These are phyloP conservation scores for Channallabes apus DNA, from an alignment of 2,797 vertebrate genomes.

Conservation along the genomic window DNA sequence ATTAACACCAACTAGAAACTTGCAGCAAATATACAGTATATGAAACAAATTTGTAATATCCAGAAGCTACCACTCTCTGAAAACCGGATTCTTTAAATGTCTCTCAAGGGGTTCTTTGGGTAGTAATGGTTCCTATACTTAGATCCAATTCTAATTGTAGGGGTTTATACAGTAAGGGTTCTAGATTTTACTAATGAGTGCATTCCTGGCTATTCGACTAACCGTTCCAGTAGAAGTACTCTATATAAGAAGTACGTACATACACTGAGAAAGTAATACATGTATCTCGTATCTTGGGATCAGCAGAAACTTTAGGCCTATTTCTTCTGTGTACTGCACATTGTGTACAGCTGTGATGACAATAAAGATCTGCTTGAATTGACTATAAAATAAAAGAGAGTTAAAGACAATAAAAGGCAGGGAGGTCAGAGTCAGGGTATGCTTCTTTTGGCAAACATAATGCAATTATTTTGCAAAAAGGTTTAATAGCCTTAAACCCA, in stretches of 20 bases:
- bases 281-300: background rate
- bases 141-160: background rate
- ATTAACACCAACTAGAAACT: background rate
- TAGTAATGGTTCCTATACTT: background rate
- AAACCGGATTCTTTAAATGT: background rate
- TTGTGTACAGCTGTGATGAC: background rate
- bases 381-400: background rate
- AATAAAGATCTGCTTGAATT: background rate
- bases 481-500: slow-evolving; percentile 7
- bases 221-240: background rate
- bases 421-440: background rate
- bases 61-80: background rate
- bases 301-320: background rate
- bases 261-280: background rate
- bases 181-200: background rate
- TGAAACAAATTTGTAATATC: slow-evolving; percentile 1
- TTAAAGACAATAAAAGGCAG: background rate
- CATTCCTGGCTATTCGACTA: background rate
- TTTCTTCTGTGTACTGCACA: background rate
- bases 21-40: background rate
- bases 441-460: background rate
- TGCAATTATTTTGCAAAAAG: slow-evolving; percentile 14
- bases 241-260: background rate
- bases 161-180: background rate
- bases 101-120: background rate